These are phyloP conservation scores for Bacillus rossius DNA, from an alignment of 1,140 invertebrate species.

Conservation along the genomic window DNA sequence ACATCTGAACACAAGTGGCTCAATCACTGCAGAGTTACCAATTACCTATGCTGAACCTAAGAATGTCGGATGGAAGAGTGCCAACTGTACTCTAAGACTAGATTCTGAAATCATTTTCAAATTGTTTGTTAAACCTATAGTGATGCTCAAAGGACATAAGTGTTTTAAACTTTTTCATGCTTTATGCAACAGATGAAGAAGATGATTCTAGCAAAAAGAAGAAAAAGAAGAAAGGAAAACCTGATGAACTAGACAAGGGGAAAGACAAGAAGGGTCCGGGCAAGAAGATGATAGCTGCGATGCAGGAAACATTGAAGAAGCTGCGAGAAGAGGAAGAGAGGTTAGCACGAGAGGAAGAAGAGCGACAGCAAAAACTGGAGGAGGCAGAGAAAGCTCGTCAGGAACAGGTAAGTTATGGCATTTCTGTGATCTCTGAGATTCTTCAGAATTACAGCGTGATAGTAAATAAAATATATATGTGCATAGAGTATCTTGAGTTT, in stretches of 20 bases:
- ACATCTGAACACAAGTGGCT: no score
- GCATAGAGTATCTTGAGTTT: neutral
- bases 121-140: no score
- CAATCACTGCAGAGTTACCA: no score
- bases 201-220: slow-evolving; percentile 42
- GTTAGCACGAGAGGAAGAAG: slow-evolving; percentile 70
- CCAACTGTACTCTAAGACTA: no score
- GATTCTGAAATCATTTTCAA: no score
- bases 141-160: no score
- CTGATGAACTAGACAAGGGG: slow-evolving; percentile 36
- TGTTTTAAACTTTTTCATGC: slow-evolving; percentile 25
- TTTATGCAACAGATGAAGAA: slow-evolving; percentile 24
- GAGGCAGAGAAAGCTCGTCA: slow-evolving; percentile 63
- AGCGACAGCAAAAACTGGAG: slow-evolving; percentile 65
- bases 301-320: slow-evolving; percentile 84
- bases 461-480: no score
- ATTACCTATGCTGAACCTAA: no score
- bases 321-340: slow-evolving; percentile 88
- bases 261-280: slow-evolving; percentile 57
- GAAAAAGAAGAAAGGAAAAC: slow-evolving; percentile 40
- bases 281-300: slow-evolving; percentile 73
- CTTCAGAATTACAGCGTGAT: no score
- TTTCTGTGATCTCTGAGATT: no score
- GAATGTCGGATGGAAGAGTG: no score
- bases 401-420: slow-evolving; percentile 47